Evolutionary conservation across 2,888 invertebrate genomes (phyloP).

Genomic region (Mystacides longicornis): DNA sequence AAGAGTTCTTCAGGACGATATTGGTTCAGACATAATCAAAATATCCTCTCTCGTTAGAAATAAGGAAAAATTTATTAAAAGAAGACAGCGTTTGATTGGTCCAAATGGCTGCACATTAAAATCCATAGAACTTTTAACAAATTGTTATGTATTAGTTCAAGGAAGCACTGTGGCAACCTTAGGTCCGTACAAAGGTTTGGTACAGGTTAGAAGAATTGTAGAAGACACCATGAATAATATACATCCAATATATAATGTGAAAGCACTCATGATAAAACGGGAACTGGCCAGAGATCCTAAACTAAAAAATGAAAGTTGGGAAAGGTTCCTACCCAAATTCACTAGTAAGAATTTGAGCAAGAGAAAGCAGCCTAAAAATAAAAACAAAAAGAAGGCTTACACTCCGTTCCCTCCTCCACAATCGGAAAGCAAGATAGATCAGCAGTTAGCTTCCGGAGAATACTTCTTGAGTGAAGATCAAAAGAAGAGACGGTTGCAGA

Average conservation of each 20-base stretch:
- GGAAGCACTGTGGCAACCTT: conserved; percentile 95
- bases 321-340: conserved; percentile 91
- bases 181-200: conserved; percentile 90
- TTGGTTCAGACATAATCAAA: conserved; percentile 93
- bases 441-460: conserved; percentile 89
- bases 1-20: conserved; percentile 79
- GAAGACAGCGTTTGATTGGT: conserved; percentile 90
- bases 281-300: conserved; percentile 91
- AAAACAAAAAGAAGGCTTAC: conserved; percentile 85
- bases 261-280: conserved; percentile 94
- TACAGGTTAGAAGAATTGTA: conserved; percentile 81
- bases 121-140: conserved; percentile 91
- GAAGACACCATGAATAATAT: conserved; percentile 98
- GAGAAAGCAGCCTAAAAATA: conserved; percentile 81
- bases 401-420: conserved; percentile 97
- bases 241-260: conserved; percentile 97
- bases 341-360: conserved; percentile 81
- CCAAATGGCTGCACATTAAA: conserved; percentile 98
- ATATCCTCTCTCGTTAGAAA: conserved; percentile 86
- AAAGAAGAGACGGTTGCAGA: conserved; percentile 59
- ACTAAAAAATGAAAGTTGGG: conserved; percentile 92
- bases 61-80: conserved; percentile 89
- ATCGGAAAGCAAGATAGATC: conserved; percentile 88
- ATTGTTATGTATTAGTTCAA: conserved; percentile 94
- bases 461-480: conserved; percentile 90